A percentile compares a stretch with the other conserved stretches of the same genome.
Evolutionary conservation across 2,888 invertebrate species (phyloP).

Genomic region (Netelia fuscicornis): DNA sequence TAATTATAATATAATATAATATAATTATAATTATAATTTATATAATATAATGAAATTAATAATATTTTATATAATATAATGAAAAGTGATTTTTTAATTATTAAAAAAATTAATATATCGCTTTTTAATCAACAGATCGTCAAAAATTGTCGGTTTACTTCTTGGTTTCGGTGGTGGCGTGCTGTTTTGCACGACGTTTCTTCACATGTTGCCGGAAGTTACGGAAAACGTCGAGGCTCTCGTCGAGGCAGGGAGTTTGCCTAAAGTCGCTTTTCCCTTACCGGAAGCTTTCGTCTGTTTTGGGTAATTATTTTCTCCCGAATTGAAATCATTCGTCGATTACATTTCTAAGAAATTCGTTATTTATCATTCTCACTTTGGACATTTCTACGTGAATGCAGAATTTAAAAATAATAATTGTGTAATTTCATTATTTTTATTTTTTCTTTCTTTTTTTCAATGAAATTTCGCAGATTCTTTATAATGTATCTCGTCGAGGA

Average conservation of each 20-base stretch:
- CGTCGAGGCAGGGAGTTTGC: slow-evolving; percentile 84
- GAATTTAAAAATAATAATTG: neutral
- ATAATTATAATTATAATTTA: no score
- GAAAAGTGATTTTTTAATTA: neutral
- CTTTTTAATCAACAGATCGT: slow-evolving; percentile 74
- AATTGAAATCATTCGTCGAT: neutral
- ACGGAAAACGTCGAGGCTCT: slow-evolving; percentile 89
- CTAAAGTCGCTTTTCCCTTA: slow-evolving; percentile 87
- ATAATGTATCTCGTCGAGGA: slow-evolving; percentile 90
- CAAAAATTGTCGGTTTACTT: slow-evolving; percentile 86
- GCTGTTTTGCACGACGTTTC: slow-evolving; percentile 92
- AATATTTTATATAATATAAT: neutral
- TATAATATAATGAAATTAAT: no score
- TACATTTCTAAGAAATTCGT: neutral
- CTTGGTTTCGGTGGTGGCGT: slow-evolving; percentile 95
- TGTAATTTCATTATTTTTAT: neutral
- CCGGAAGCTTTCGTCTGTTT: slow-evolving; percentile 90
- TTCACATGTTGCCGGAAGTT: slow-evolving; percentile 93
- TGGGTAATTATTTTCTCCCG: slow-evolving; percentile 75
- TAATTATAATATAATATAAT: no score
- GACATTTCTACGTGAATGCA: neutral
- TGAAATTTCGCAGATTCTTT: slow-evolving; percentile 77
- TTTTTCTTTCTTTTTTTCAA: neutral
- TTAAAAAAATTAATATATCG: neutral
- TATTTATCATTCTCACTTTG: neutral